A percentile compares a stretch with the other conserved stretches of the same genome.
These are phyloP conservation scores for Oryzias curvinotus DNA, from an alignment of 2,113 vertebrate species.

Conservation along the genomic window DNA sequence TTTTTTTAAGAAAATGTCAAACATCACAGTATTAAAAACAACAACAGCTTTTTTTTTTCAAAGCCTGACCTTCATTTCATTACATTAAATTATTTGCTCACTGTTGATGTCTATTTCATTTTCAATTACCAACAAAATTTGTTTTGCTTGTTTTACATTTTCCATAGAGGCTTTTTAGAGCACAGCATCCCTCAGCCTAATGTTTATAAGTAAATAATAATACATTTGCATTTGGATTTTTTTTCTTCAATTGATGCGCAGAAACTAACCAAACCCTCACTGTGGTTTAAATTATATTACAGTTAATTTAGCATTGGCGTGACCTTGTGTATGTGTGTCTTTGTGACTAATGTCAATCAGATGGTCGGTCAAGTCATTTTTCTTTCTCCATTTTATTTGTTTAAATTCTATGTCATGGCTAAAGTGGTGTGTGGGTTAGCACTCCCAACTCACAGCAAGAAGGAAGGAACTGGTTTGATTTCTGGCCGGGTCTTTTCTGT, in stretches of 20 bases:
- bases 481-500: too few species aligned
- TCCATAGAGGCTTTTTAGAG: constrained; percentile 7
- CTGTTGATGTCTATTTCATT: constrained; percentile 22
- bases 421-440: too few species aligned
- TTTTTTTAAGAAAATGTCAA: constrained; percentile 30
- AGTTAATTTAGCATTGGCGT: too few species aligned
- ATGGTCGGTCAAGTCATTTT: too few species aligned
- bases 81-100: constrained; percentile 10
- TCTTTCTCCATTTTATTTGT: too few species aligned
- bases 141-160: constrained; percentile 18
- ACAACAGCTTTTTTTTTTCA: constrained; percentile 6
- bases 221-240: not conserved
- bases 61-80: constrained; percentile 17
- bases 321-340: too few species aligned
- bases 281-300: constrained; percentile 1
- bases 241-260: not conserved
- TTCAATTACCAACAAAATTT: constrained; percentile 14
- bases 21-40: constrained; percentile 21
- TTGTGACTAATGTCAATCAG: too few species aligned
- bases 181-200: not conserved
- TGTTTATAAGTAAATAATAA: not conserved
- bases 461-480: too few species aligned
- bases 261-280: not conserved
- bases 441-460: too few species aligned
- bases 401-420: too few species aligned